Percentiles rank a stretch among this genome's conserved stretches.
Evolutionary conservation across 2,797 vertebrate genomes (phyloP).

Genomic region (Thamnophis elegans): DNA sequence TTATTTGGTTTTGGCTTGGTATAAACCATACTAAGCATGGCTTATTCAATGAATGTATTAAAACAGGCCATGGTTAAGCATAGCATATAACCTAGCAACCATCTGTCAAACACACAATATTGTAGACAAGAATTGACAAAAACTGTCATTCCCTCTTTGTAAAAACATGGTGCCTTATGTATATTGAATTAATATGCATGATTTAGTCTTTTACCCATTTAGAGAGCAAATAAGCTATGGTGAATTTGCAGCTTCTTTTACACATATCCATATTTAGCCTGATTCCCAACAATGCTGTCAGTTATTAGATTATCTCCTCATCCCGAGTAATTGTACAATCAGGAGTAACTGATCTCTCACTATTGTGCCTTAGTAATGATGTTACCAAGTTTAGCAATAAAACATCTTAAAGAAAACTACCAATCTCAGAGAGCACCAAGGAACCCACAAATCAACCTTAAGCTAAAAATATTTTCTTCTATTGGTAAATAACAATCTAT

Average conservation of each 20-base stretch:
- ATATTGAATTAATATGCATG: not conserved
- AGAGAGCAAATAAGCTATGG: not conserved
- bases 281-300: not conserved
- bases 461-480: not conserved
- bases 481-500: not conserved
- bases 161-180: not conserved
- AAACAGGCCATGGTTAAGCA: not conserved
- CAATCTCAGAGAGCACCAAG: not conserved
- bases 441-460: not conserved
- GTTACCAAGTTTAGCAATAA: not conserved
- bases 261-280: not conserved
- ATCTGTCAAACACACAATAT: not conserved
- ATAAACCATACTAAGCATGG: not conserved
- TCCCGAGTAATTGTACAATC: conserved; percentile 6
- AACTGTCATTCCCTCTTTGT: not conserved
- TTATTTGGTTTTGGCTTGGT: not conserved
- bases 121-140: not conserved
- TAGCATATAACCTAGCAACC: not conserved
- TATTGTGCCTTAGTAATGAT: not conserved
- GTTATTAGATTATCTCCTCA: not conserved
- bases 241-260: not conserved
- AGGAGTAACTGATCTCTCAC: conserved; percentile 8
- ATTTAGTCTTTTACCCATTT: not conserved
- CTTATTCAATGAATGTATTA: not conserved
- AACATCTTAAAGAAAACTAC: not conserved